phyloP scores from a whole-genome alignment of 2,797 vertebrate genomes.

The Sebastes iracundus region DNA sequence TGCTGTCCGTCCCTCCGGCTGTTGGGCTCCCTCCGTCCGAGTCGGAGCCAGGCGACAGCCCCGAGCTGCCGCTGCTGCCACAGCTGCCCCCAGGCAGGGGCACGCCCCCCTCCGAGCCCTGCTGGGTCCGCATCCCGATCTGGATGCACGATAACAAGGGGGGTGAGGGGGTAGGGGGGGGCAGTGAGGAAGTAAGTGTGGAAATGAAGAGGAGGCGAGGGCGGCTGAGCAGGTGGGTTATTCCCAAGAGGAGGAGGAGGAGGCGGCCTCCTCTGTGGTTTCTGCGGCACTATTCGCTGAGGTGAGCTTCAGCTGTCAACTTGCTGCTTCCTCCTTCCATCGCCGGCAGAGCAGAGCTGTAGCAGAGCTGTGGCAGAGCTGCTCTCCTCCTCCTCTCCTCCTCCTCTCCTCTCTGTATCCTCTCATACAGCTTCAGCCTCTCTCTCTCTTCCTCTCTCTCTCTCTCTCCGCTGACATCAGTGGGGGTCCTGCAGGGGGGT shows the following conservation, averaged over 20 bases:
- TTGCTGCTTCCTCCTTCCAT: constrained; percentile 43
- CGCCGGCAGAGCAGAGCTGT: constrained; percentile 20
- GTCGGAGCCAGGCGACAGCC: constrained; percentile 90
- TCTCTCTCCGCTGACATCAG: constrained; percentile 83
- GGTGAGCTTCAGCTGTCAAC: constrained; percentile 64
- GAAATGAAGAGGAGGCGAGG: constrained; percentile 10
- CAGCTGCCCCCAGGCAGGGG: constrained; percentile 88
- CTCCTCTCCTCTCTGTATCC: constrained; percentile 51
- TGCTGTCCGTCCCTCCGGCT: constrained; percentile 37
- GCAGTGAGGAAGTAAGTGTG: constrained; percentile 23
- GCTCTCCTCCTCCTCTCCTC: constrained; percentile 51
- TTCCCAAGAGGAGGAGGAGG: constrained; percentile 30
- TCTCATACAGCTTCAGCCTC: constrained; percentile 22
- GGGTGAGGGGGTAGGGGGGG: no score
- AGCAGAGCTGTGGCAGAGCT: constrained; percentile 19
- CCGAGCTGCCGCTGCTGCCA: constrained; percentile 88
- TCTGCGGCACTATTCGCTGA: constrained; percentile 55
- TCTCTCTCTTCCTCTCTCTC: constrained; percentile 30
- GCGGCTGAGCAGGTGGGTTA: constrained; percentile 49
- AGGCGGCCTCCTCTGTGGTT: constrained; percentile 28
- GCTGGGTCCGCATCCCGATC: constrained; percentile 87
- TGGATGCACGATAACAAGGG: constrained; percentile 8
- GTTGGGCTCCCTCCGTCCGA: constrained; percentile 89
- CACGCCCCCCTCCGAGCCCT: constrained; percentile 88
- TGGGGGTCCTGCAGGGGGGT: constrained; percentile 86